These are phyloP conservation scores for Tetranychus truncatus DNA, from an alignment of 2,888 invertebrate species.

Conservation along the genomic window DNA sequence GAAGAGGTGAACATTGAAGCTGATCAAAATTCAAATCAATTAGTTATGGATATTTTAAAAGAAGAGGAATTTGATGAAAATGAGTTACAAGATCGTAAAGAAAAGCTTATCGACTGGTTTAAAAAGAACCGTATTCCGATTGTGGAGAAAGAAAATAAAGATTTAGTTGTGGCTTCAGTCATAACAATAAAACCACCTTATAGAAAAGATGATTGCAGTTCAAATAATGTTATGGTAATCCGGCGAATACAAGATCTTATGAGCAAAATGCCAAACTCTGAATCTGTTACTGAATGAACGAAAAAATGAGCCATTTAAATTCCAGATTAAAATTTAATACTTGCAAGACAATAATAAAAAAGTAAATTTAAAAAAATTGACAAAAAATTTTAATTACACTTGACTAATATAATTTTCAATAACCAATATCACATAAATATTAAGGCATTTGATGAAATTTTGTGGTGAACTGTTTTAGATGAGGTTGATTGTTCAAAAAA, in stretches of 20 bases:
- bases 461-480: background rate
- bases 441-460: background rate
- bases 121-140: background rate
- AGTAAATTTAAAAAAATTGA: background rate
- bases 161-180: background rate
- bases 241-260: background rate
- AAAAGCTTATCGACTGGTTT: background rate
- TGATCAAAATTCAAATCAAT: background rate
- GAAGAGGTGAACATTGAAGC: background rate
- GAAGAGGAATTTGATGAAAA: background rate
- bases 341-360: background rate
- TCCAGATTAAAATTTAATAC: background rate
- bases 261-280: background rate
- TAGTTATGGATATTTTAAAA: background rate
- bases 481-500: background rate
- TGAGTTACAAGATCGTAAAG: background rate
- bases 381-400: background rate
- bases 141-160: background rate
- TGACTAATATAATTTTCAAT: background rate
- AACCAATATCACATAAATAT: background rate
- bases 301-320: background rate
- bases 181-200: background rate
- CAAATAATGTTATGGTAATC: background rate
- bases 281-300: background rate
- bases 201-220: background rate